phyloP scores from a whole-genome alignment of 2,888 invertebrate genomes.

The Drosophila falleni region DNA sequence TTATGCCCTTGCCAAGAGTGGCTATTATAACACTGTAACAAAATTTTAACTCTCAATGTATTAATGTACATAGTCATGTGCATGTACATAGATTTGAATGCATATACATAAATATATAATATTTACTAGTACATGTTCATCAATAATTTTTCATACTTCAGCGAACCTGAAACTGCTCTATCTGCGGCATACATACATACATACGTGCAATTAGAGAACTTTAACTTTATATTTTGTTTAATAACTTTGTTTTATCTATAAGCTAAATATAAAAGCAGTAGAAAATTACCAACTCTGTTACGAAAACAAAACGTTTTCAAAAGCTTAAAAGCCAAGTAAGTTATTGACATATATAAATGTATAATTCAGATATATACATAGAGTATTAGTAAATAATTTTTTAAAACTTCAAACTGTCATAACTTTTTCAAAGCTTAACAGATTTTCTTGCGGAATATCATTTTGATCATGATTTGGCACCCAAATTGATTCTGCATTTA shows the following conservation, averaged over 20 bases:
- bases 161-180: neutral
- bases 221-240: neutral
- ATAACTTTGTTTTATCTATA: neutral
- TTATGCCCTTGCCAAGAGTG: slow-evolving; percentile 58
- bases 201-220: neutral
- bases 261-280: neutral
- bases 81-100: slow-evolving; percentile 6
- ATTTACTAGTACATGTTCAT: slow-evolving; percentile 2
- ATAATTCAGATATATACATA: too few relatives aligned
- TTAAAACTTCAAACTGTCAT: too few relatives aligned
- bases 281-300: neutral
- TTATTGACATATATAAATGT: too few relatives aligned
- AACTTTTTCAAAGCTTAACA: too few relatives aligned
- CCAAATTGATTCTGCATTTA: too few relatives aligned
- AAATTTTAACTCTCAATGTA: slow-evolving; percentile 29
- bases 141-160: neutral
- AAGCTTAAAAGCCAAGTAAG: too few relatives aligned
- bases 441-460: too few relatives aligned
- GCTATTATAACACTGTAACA: slow-evolving; percentile 57
- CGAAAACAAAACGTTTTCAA: neutral
- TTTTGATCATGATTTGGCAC: too few relatives aligned
- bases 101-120: neutral
- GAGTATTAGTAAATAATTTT: too few relatives aligned
- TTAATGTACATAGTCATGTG: slow-evolving; percentile 10
- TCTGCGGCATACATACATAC: neutral